Percentiles rank a stretch among this genome's conserved stretches.
phyloP scores from a whole-genome alignment of 2,797 vertebrate genomes.

The Poecilia gillii region DNA sequence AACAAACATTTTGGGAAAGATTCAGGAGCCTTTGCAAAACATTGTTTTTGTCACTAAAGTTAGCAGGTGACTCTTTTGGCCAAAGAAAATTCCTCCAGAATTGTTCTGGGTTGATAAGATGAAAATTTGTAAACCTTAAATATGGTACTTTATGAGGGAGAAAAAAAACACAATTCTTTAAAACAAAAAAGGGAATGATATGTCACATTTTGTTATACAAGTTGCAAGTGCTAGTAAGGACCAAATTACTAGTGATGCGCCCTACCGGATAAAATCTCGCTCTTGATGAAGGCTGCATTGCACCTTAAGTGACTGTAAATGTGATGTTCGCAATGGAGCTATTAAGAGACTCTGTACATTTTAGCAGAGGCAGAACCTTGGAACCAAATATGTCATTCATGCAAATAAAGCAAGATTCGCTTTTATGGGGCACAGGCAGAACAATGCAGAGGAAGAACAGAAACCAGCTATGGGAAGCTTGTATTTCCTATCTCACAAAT shows the following conservation, averaged over 20 bases:
- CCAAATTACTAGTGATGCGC: neutral
- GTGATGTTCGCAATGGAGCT: neutral
- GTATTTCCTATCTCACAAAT: slow-evolving; percentile 22
- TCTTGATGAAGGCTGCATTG: neutral
- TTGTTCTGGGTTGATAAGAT: neutral
- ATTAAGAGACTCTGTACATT: neutral
- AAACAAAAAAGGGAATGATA: neutral
- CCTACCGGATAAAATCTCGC: neutral
- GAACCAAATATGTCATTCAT: neutral
- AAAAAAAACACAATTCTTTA: neutral
- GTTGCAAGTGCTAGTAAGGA: neutral
- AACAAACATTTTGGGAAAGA: neutral
- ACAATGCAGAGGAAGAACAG: slow-evolving; percentile 34
- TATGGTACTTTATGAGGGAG: neutral
- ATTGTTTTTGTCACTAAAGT: neutral
- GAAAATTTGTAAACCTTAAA: neutral
- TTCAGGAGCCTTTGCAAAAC: neutral
- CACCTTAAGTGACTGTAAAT: neutral
- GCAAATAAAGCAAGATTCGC: slow-evolving; percentile 11
- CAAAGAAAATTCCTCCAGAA: neutral
- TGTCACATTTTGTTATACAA: neutral
- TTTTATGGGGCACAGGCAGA: slow-evolving; percentile 8
- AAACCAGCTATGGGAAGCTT: slow-evolving; percentile 29
- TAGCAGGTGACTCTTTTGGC: neutral
- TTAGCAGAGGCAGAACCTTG: neutral